Evolutionary conservation across 2,888 invertebrate genomes (phyloP), one percentile per base, ranked within the genome.

Genomic region (Horisme vitalbata): DNA sequence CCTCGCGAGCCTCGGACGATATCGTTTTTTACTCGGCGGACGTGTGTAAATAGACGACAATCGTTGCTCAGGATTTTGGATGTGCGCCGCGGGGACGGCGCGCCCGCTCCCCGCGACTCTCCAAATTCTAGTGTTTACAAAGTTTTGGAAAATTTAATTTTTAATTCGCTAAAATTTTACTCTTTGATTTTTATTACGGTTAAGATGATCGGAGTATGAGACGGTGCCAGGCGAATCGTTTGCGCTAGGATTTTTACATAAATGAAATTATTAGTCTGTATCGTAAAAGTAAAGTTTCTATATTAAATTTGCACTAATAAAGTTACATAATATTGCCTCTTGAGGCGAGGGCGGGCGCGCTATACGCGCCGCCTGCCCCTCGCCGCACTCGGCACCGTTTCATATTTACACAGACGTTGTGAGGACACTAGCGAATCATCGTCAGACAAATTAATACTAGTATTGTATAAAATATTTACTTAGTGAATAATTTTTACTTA

Each of bases 91-190:
- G 70, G 71, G 63, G 59, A 48, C 59, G 38, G 34, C 47, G 35
- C 38, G 47, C 13, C 43, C 52, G 48, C 38, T 54, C 52, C 52
- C 52, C 52, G 32, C 61, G 59, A 57, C 65, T 72, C 78, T 81
- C 84, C 86, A 77, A 83, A 83, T 84, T 87, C 83, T 87, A 88
- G 86, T 81, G 83, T 87, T 87, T 88, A 87, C 85, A 83, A 84
- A 85, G 78, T 88, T 88, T 88, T 88, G 86, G 83, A 88, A 86
- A 84, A 79, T 87, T 87, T 87, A 86, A 87, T 88, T 89, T 87
- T 84, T 84, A 87, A 88, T 85, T 87, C 88, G 88, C 88, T 87
- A 87, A 87, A 86, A 83, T 85, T 88, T 88, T 87, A 88, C 86
- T 87, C 83, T 77, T 87, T 88, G 79, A 87, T 88, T 88, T 87